phyloP scores from a whole-genome alignment of 2,888 invertebrate genomes.

The Noctua comes region DNA sequence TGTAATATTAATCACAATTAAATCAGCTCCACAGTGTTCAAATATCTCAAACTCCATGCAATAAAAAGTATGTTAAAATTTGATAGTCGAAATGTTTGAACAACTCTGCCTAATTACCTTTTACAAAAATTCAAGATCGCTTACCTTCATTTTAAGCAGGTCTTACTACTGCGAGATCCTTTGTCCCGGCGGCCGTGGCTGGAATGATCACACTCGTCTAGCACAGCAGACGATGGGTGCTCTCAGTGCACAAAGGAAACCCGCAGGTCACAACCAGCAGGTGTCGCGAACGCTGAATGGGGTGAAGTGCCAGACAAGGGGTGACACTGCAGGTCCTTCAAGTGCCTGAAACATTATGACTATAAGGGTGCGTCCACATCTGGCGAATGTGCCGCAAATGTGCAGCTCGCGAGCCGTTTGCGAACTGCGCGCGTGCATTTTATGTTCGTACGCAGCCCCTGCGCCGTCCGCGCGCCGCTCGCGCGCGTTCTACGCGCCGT shows the following conservation, averaged over 20 bases:
- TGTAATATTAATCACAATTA: not conserved
- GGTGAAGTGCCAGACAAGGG: not conserved
- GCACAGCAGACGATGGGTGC: too few species aligned
- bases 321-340: too few species aligned
- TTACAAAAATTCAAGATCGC: not conserved
- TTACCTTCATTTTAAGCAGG: not conserved
- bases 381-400: too few species aligned
- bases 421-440: too few species aligned
- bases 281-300: not conserved
- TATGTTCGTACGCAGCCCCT: too few species aligned
- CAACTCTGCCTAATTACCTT: not conserved
- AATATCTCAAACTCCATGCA: not conserved
- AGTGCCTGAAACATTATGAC: not conserved
- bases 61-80: not conserved
- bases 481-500: too few species aligned
- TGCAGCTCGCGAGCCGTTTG: too few species aligned
- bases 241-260: not conserved
- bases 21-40: too few species aligned
- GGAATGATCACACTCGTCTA: not conserved
- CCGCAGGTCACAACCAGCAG: not conserved
- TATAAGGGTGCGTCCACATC: too few species aligned
- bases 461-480: too few species aligned
- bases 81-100: not conserved
- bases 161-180: rapidly evolving
- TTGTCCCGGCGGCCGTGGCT: not conserved